Conservation (phyloP, 2,888 invertebrate species). For the Leptinotarsa haldemani region DNA sequence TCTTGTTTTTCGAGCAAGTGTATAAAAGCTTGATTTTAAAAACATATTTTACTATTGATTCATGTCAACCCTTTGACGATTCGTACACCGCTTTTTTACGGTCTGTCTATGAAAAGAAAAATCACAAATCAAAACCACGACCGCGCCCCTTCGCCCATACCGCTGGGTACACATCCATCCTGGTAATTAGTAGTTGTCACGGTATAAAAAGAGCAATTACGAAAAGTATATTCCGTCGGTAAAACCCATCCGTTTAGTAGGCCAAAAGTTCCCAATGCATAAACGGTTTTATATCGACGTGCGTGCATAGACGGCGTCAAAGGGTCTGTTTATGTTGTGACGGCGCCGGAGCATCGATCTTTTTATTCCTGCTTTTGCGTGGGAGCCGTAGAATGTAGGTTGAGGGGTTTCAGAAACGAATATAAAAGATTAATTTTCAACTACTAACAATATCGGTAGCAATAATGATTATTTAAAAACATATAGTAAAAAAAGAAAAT, state of each 20-base stretch:
- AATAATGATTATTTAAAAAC: no score
- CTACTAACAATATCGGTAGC: no score
- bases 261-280: slow-evolving; percentile 8
- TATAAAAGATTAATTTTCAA: no score
- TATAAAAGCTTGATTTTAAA: no score
- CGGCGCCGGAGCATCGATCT: not conserved
- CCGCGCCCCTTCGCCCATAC: slow-evolving; percentile 1
- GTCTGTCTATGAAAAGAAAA: not conserved
- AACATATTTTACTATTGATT: no score
- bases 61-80: no score
- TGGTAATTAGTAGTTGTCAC: slow-evolving; percentile 5
- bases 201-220: slow-evolving; percentile 15
- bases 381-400: not conserved
- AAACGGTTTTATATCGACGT: slow-evolving; percentile 1
- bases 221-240: slow-evolving; percentile 8
- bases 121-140: not conserved
- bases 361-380: not conserved
- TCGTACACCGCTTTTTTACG: no score
- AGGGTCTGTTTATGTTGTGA: slow-evolving; percentile 5
- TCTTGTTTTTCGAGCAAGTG: no score
- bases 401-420: not conserved
- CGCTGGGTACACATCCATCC: not conserved
- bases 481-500: no score
- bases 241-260: not conserved
- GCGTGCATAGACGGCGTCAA: slow-evolving; percentile 6